A percentile compares a stretch with the other conserved stretches of the same genome.
These are phyloP conservation scores for Micromesistius poutassou DNA, from an alignment of 2,797 vertebrate genomes.

Conservation along the genomic window DNA sequence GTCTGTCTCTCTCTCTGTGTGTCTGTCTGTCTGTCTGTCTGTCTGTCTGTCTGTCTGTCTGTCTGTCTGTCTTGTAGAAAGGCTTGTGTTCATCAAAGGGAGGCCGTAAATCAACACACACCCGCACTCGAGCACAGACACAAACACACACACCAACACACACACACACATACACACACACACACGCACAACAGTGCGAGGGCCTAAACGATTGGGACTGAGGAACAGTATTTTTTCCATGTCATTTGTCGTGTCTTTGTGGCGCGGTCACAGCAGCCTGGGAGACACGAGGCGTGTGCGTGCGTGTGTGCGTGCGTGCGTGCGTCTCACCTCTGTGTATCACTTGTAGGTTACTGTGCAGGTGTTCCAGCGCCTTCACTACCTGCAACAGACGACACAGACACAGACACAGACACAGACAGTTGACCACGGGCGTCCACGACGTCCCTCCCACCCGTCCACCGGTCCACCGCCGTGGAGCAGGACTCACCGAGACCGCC, in stretches of 20 bases:
- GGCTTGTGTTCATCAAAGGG: too few relatives aligned
- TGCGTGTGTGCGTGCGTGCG: background rate
- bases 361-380: conserved; percentile 94
- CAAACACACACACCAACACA: background rate
- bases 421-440: background rate
- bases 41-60: too few relatives aligned
- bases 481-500: conserved; percentile 87
- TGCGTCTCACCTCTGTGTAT: conserved; percentile 91
- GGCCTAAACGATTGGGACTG: background rate
- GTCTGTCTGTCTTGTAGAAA: too few relatives aligned
- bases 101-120: background rate
- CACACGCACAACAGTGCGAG: background rate
- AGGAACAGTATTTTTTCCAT: background rate
- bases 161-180: background rate
- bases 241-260: conserved; percentile 7
- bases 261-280: background rate
- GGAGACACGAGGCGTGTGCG: background rate
- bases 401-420: too few relatives aligned
- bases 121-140: background rate
- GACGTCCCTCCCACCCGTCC: background rate
- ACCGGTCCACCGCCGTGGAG: too few relatives aligned
- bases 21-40: too few relatives aligned
- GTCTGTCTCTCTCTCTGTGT: too few relatives aligned
- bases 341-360: conserved; percentile 94
- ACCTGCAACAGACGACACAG: conserved; percentile 77